These are phyloP conservation scores for Bubo bubo DNA, from an alignment of 2,113 vertebrate genomes.

Conservation along the genomic window DNA sequence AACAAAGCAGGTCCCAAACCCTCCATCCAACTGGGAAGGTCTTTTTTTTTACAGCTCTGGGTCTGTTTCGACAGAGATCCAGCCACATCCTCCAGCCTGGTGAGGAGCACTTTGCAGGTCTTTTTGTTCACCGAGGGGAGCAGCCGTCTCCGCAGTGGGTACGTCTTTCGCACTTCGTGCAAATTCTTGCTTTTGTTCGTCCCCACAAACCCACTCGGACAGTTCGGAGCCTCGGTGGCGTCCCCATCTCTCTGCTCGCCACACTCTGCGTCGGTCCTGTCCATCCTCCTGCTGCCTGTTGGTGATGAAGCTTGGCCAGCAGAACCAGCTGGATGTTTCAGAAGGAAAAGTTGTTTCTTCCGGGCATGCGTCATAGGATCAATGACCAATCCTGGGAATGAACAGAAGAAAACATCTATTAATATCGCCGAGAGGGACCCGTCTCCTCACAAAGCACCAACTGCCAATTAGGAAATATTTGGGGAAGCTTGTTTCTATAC, in stretches of 20 bases:
- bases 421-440: conserved; percentile 1
- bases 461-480: not conserved
- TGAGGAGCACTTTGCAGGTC: conserved; percentile 90
- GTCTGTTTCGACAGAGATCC: conserved; percentile 73
- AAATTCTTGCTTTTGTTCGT: conserved; percentile 40
- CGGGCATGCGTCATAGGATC: conserved; percentile 81
- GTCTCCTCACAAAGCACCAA: not conserved
- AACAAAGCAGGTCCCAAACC: conserved; percentile 56
- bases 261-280: conserved; percentile 38
- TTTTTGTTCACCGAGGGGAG: conserved; percentile 73
- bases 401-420: conserved; percentile 49
- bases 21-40: conserved; percentile 62
- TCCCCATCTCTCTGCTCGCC: conserved; percentile 51
- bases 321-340: conserved; percentile 70
- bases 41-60: conserved; percentile 63
- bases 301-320: conserved; percentile 65
- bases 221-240: not conserved
- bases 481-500: not conserved
- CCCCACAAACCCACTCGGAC: not conserved
- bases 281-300: conserved; percentile 69
- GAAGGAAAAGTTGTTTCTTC: conserved; percentile 78
- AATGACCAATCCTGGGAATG: conserved; percentile 64
- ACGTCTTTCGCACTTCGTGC: conserved; percentile 78
- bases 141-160: conserved; percentile 77
- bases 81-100: conserved; percentile 84